These are phyloP conservation scores for Amia ocellicauda DNA, from an alignment of 2,113 vertebrate species.

Conservation along the genomic window DNA sequence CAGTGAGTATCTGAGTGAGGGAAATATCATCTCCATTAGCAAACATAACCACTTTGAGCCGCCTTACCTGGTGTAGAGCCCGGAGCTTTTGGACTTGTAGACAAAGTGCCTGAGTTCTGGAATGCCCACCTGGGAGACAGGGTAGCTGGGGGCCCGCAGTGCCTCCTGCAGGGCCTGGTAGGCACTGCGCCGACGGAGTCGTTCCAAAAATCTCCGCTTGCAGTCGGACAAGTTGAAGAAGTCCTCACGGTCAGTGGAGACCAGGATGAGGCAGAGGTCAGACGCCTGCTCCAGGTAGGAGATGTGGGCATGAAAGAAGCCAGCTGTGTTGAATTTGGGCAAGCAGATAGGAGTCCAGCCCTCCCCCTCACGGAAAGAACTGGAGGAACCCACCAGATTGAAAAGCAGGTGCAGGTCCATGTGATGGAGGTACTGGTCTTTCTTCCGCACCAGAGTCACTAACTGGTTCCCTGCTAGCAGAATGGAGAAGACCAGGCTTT, in stretches of 20 bases:
- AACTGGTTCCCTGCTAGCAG: slow-evolving; percentile 85
- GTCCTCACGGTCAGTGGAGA: slow-evolving; percentile 91
- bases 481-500: slow-evolving; percentile 91
- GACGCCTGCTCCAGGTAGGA: slow-evolving; percentile 87
- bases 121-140: slow-evolving; percentile 82
- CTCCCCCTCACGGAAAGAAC: slow-evolving; percentile 91
- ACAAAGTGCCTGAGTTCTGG: slow-evolving; percentile 93
- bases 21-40: not conserved
- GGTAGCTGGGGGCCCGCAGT: slow-evolving; percentile 77
- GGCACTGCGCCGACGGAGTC: slow-evolving; percentile 78
- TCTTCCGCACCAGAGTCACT: slow-evolving; percentile 87
- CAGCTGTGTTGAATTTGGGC: slow-evolving; percentile 89
- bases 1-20: no score
- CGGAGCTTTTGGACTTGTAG: slow-evolving; percentile 97
- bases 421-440: slow-evolving; percentile 93
- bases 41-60: not conserved
- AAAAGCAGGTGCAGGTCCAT: slow-evolving; percentile 95
- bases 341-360: slow-evolving; percentile 97
- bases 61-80: slow-evolving; percentile 93
- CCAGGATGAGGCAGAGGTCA: slow-evolving; percentile 87
- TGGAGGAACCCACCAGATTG: slow-evolving; percentile 92
- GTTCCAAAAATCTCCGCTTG: slow-evolving; percentile 86
- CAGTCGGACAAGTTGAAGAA: slow-evolving; percentile 92
- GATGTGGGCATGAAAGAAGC: slow-evolving; percentile 95
- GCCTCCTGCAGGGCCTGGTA: slow-evolving; percentile 79